Evolutionary conservation across 2,113 vertebrate species (phyloP).

Genomic region (Sigmodon hispidus): DNA sequence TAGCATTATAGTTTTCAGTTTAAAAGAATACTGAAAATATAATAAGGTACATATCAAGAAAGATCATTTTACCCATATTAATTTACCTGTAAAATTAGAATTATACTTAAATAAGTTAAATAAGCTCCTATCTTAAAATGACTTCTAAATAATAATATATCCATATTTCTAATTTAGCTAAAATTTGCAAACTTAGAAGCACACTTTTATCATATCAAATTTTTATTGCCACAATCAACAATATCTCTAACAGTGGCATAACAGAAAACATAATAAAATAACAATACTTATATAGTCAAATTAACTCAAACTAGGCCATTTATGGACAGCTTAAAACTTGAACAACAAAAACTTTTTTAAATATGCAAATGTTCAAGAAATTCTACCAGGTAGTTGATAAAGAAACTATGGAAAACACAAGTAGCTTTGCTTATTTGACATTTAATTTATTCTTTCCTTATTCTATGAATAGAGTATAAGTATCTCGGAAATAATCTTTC

Average conservation of each 20-base stretch:
- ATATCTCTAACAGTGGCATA: background rate
- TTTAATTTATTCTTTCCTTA: background rate
- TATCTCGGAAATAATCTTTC: background rate
- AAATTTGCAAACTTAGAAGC: background rate
- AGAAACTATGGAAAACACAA: background rate
- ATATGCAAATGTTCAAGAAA: background rate
- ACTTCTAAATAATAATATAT: background rate
- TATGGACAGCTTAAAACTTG: background rate
- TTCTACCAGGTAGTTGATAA: background rate
- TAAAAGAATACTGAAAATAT: background rate
- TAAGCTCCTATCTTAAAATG: background rate
- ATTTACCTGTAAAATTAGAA: slow-evolving; percentile 24
- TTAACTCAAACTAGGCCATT: background rate
- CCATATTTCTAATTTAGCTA: background rate
- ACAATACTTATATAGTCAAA: background rate
- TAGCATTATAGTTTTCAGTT: slow-evolving; percentile 29
- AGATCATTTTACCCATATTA: background rate
- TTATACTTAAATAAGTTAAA: slow-evolving; percentile 47
- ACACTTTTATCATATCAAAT: background rate
- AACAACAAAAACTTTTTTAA: background rate
- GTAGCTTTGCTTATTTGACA: background rate
- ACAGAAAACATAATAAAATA: background rate
- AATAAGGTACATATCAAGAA: background rate
- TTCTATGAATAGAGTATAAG: background rate
- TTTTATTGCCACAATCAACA: background rate